Conservation (phyloP, 2,888 invertebrate species). For the Dascillus cervinus region DNA sequence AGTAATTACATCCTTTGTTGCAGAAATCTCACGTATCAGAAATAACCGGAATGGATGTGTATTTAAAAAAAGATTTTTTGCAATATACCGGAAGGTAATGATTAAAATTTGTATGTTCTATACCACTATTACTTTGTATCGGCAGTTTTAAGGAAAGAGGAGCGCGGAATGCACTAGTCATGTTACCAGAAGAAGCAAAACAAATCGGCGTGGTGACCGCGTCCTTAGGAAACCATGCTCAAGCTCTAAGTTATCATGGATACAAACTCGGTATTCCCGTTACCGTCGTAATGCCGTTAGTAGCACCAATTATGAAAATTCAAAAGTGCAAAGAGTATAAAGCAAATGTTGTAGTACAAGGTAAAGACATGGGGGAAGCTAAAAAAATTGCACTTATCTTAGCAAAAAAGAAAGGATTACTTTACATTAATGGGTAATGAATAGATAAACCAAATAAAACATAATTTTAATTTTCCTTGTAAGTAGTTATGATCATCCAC, state of each 20-base stretch:
- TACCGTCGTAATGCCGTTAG: slow-evolving; percentile 89
- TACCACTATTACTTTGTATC: too few species aligned
- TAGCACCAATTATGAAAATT: slow-evolving; percentile 95
- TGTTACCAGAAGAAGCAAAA: slow-evolving; percentile 64
- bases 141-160: slow-evolving; percentile 91
- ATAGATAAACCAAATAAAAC: neutral
- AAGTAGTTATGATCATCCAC: slow-evolving; percentile 84
- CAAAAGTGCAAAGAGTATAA: slow-evolving; percentile 78
- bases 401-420: slow-evolving; percentile 59
- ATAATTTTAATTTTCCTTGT: slow-evolving; percentile 1
- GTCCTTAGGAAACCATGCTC: slow-evolving; percentile 90
- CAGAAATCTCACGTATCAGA: slow-evolving; percentile 80
- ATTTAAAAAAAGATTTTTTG: slow-evolving; percentile 88
- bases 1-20: too few species aligned
- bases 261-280: slow-evolving; percentile 52
- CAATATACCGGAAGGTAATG: slow-evolving; percentile 88
- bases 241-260: slow-evolving; percentile 68
- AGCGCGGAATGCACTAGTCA: slow-evolving; percentile 76
- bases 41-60: slow-evolving; percentile 75
- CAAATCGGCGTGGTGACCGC: slow-evolving; percentile 81
- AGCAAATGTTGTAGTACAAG: slow-evolving; percentile 77
- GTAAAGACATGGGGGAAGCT: slow-evolving; percentile 77
- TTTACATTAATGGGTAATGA: slow-evolving; percentile 82
- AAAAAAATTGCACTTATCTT: slow-evolving; percentile 71
- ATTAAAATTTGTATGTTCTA: too few species aligned